Base-by-base conservation (phyloP, 2,888 invertebrate genomes). In the Drosophila neotestacea region DNA sequence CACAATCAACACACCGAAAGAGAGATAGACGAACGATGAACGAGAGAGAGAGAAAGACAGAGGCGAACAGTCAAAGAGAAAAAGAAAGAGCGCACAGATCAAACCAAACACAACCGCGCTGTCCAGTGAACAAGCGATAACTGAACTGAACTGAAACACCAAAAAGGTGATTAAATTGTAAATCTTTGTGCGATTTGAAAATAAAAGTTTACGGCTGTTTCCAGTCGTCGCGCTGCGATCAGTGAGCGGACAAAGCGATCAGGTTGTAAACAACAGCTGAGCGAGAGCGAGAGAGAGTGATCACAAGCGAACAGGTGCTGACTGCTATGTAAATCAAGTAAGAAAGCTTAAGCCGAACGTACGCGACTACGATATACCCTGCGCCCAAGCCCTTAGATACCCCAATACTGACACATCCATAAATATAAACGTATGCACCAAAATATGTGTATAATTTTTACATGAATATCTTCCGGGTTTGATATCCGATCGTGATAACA, bases 121-220 rank as follows among this genome's bases (percentile, higher is more conserved):
- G 84, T 70, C 69, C 82, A 78, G 72, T 82, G 80, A 73, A 70
- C 82, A 73, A 67, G 76, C 87, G 76, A 87, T 81, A 80, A 87
- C 87, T 87, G 77, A 77, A 73, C 73, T 73, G 82, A 85, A 73
- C 70, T 73, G 79, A 67, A 77, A 73, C 70, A 70, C 80, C 60
- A 73, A 78, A 85, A 80, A 70, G 73, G 80, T 80, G 80, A 85
- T 87, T 80, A 80, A 85, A 78, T 76, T 85, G 78, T 82, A 85
- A 76, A 73, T 73, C 66, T 72, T 70, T 83, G 59, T 68, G 61
- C 65, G 77, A 79, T 84, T 84, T 76, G 68, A 86, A 84, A 82
- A 84, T 82, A 73, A 85, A 84, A 87, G 73, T 78, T 68, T 59
- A 65, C 74, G 68, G 52, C 32, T 46, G 72, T 70, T 56, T 51